Conservation (phyloP, 1,140 invertebrate genomes). For the Pachypeltis micranthus region DNA sequence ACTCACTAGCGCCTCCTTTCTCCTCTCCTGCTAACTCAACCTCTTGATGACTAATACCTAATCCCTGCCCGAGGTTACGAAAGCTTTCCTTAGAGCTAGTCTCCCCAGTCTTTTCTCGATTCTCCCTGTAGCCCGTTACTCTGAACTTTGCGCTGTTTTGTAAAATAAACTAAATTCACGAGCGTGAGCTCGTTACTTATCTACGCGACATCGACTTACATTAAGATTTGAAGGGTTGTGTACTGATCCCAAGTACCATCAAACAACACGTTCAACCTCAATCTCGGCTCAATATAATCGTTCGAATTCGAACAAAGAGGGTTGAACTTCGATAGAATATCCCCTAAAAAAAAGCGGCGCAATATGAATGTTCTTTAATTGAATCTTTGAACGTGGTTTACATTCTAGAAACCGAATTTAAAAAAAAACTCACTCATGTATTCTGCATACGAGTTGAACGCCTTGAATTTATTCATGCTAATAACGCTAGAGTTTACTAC, state of each 20-base stretch:
- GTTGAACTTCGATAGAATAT: neutral
- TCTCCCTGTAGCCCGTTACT: no score
- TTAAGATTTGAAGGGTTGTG: constrained; percentile 12
- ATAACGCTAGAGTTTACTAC: neutral
- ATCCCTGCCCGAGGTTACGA: no score
- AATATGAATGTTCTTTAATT: no score
- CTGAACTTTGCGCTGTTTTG: no score
- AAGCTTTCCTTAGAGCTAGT: no score
- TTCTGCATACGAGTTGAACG: neutral
- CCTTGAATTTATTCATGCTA: neutral
- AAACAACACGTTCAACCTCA: constrained; percentile 9
- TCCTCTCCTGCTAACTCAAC: no score
- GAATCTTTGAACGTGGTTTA: neutral
- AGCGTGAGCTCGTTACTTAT: no score
- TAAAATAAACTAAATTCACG: no score
- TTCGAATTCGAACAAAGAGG: neutral
- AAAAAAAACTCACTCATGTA: neutral
- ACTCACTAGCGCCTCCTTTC: no score
- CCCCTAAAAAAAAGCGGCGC: neutral
- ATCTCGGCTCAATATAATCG: neutral
- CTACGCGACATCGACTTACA: constrained; percentile 16
- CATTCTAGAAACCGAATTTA: neutral
- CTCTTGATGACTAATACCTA: no score
- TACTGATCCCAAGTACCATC: constrained; percentile 13
- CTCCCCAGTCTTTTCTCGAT: no score